These are phyloP conservation scores for Gallinago media DNA, from an alignment of 2,113 vertebrate species.

Conservation along the genomic window DNA sequence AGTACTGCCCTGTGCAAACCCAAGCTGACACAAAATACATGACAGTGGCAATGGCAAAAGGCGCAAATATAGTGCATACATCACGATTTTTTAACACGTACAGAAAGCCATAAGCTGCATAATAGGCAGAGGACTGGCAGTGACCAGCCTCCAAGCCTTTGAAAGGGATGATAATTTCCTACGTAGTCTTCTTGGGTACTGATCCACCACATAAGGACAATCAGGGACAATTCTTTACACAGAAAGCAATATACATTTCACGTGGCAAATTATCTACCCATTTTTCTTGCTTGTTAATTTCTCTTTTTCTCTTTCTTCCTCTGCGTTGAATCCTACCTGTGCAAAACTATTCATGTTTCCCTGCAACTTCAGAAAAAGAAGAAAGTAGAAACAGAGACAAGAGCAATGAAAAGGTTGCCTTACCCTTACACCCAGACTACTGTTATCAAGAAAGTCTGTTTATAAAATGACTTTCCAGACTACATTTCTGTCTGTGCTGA, in stretches of 20 bases:
- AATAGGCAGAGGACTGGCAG: background rate
- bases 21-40: background rate
- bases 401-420: background rate
- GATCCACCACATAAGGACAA: background rate
- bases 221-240: background rate
- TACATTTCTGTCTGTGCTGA: background rate
- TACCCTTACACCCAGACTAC: background rate
- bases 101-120: background rate
- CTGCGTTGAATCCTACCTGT: background rate
- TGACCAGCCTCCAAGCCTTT: background rate
- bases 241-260: background rate
- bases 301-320: background rate
- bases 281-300: background rate
- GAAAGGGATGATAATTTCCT: background rate
- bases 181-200: background rate
- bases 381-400: background rate
- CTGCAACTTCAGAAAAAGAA: background rate
- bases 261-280: background rate
- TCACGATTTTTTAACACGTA: background rate
- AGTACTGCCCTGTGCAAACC: background rate
- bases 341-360: background rate
- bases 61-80: background rate
- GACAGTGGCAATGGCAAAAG: background rate
- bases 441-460: background rate
- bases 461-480: background rate